Percentiles rank a stretch among this genome's conserved stretches.
These are phyloP conservation scores for Aphelenchoides bicaudatus DNA, from an alignment of 2,888 invertebrate species.

Conservation along the genomic window DNA sequence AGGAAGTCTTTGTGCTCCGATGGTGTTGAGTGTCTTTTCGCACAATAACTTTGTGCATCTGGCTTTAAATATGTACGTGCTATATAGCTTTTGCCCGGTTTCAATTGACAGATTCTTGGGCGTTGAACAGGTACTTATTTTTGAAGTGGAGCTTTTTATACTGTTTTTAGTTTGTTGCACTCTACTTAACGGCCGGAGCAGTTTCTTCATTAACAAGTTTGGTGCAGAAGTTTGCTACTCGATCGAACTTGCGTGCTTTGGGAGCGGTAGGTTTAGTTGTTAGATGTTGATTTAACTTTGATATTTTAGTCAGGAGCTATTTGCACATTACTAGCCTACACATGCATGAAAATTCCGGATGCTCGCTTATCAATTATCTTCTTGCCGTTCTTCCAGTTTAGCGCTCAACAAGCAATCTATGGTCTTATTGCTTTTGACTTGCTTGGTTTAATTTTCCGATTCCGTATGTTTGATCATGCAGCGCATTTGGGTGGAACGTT, in stretches of 20 bases:
- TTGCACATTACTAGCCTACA: constrained; percentile 80
- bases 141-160: neutral
- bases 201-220: constrained; percentile 77
- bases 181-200: constrained; percentile 78
- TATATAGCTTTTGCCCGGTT: constrained; percentile 75
- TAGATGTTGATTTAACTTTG: constrained; percentile 18
- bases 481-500: constrained; percentile 93
- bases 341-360: constrained; percentile 83
- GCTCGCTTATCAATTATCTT: constrained; percentile 82
- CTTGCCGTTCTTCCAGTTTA: constrained; percentile 81
- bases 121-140: constrained; percentile 37
- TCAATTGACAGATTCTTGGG: constrained; percentile 48
- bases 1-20: constrained; percentile 77
- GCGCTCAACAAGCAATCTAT: constrained; percentile 66
- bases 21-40: constrained; percentile 90
- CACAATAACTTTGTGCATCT: constrained; percentile 83
- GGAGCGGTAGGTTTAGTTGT: constrained; percentile 76
- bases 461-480: constrained; percentile 92
- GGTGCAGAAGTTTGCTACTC: constrained; percentile 72
- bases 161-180: constrained; percentile 72
- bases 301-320: constrained; percentile 84
- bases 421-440: constrained; percentile 78
- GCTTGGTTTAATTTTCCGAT: constrained; percentile 77
- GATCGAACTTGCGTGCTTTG: constrained; percentile 75
- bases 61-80: constrained; percentile 89